Conservation (phyloP, 2,797 vertebrate genomes). For the Glyptemys insculpta region DNA sequence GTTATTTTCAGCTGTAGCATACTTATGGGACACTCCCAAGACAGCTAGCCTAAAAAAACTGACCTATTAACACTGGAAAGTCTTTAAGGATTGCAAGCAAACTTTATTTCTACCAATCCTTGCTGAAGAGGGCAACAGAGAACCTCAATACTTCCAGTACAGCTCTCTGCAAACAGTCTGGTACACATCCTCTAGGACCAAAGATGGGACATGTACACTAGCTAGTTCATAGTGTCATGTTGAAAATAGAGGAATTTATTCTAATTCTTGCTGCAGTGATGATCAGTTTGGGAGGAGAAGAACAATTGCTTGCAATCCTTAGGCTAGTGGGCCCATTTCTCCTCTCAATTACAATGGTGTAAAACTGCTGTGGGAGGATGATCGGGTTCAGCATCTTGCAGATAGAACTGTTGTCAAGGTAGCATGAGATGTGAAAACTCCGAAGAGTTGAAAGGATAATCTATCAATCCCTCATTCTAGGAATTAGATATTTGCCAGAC, state of each 20-base stretch:
- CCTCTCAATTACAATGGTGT: not conserved
- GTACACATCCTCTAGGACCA: not conserved
- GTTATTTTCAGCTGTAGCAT: not conserved
- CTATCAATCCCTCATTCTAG: not conserved
- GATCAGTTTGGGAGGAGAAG: not conserved
- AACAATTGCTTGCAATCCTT: no score
- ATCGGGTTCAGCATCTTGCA: not conserved
- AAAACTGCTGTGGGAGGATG: not conserved
- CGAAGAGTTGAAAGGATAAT: not conserved
- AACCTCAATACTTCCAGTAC: not conserved
- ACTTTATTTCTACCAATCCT: not conserved
- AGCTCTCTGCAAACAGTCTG: not conserved
- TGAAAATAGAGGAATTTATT: no score
- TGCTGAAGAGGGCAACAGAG: not conserved
- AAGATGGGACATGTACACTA: fast-evolving
- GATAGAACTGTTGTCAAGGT: not conserved
- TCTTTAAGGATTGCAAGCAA: not conserved
- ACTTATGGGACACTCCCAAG: not conserved
- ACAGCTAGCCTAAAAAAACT: not conserved
- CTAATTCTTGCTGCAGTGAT: not conserved
- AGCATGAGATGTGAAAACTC: not conserved
- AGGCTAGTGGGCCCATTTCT: not conserved
- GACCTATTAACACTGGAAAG: not conserved
- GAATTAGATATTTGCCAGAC: not conserved
- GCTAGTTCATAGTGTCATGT: fast-evolving